Percentiles rank a stretch among this genome's conserved stretches.
Conservation (phyloP, 1,140 invertebrate genomes). For the Augochlora pura region DNA sequence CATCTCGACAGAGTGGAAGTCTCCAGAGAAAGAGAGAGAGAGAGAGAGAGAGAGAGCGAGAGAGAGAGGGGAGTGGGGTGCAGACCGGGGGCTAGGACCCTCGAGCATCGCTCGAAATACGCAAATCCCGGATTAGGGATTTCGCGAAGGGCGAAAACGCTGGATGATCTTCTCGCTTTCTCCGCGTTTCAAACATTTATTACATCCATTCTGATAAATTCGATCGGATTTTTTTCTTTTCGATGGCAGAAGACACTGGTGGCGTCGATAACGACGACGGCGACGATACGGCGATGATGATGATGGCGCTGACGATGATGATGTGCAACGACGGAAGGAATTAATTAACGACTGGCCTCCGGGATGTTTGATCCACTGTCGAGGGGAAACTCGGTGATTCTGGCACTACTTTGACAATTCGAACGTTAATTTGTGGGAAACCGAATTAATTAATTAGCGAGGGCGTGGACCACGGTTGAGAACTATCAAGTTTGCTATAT, state of each 20-base stretch:
- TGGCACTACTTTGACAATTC: neutral
- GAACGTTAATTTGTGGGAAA: neutral
- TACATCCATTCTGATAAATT: neutral
- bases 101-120: slow-evolving; percentile 57
- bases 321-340: neutral
- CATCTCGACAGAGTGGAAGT: slow-evolving; percentile 51
- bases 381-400: neutral
- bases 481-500: neutral
- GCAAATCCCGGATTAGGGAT: slow-evolving; percentile 65
- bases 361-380: neutral
- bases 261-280: too few species aligned
- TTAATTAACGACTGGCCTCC: neutral
- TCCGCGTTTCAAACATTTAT: neutral
- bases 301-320: neutral
- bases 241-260: too few species aligned
- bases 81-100: slow-evolving; percentile 23
- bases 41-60: slow-evolving; percentile 4
- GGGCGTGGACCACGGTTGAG: neutral
- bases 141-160: slow-evolving; percentile 58
- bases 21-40: neutral
- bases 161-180: slow-evolving; percentile 47
- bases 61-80: too few species aligned
- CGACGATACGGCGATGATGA: neutral
- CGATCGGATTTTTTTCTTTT: neutral
- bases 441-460: neutral